Evolutionary conservation across 2,888 invertebrate genomes (phyloP).

Genomic region (Scelioninae gen. 1): DNA sequence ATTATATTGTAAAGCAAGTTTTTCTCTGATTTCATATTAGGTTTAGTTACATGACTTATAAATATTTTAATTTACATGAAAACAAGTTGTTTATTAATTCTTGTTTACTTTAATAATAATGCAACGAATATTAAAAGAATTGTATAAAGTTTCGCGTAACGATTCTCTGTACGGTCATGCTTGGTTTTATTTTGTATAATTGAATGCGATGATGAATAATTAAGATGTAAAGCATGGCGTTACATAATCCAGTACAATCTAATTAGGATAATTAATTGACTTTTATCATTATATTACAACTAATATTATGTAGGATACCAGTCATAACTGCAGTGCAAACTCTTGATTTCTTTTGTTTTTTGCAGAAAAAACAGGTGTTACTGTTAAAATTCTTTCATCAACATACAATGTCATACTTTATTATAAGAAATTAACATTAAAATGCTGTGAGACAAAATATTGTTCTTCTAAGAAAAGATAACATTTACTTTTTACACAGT

Average conservation of each 20-base stretch:
- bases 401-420: slow-evolving; percentile 1
- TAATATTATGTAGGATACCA: slow-evolving; percentile 24
- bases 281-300: slow-evolving; percentile 44
- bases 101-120: slow-evolving; percentile 30
- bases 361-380: slow-evolving; percentile 34
- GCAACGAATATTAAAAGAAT: slow-evolving; percentile 32
- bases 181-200: slow-evolving; percentile 59
- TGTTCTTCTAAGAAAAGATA: no score
- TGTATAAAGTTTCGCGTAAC: slow-evolving; percentile 33
- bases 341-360: slow-evolving; percentile 33
- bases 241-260: slow-evolving; percentile 49
- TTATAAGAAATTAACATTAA: slow-evolving; percentile 3
- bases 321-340: slow-evolving; percentile 14
- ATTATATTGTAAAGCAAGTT: no score
- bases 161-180: slow-evolving; percentile 41
- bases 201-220: slow-evolving; percentile 46
- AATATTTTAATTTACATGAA: neutral
- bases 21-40: no score
- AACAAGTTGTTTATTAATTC: slow-evolving; percentile 9
- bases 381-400: slow-evolving; percentile 11
- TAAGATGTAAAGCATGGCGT: slow-evolving; percentile 40
- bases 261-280: slow-evolving; percentile 64
- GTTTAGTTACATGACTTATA: no score
- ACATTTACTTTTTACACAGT: no score
- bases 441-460: neutral